Conservation (phyloP, 2,113 vertebrate species). For the Hemiprocne comata region DNA sequence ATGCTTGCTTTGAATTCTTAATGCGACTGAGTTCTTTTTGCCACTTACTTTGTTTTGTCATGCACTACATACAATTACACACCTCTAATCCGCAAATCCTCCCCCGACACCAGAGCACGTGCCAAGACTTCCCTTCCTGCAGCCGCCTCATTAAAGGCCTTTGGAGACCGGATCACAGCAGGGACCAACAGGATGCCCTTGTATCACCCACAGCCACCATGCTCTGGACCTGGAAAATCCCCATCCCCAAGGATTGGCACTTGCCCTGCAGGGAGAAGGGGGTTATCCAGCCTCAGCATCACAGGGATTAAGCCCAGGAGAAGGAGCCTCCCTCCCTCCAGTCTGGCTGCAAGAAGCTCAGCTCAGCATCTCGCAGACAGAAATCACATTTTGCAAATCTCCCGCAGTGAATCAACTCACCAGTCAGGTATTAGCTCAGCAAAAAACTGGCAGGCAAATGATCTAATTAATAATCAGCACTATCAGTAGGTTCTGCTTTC, state of each 20-base stretch:
- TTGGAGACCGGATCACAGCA: background rate
- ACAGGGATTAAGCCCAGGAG: background rate
- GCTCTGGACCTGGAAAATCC: background rate
- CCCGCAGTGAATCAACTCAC: slow-evolving; percentile 50
- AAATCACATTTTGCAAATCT: slow-evolving; percentile 38
- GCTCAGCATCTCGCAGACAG: slow-evolving; percentile 40
- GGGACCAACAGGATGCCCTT: background rate
- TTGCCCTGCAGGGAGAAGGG: no score
- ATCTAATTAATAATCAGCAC: slow-evolving; percentile 67
- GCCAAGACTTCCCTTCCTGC: slow-evolving; percentile 38
- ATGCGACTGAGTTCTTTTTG: slow-evolving; percentile 48
- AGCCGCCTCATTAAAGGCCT: background rate
- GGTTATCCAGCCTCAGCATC: background rate
- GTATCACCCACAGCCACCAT: background rate
- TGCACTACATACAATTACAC: slow-evolving; percentile 67
- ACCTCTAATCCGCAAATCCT: slow-evolving; percentile 70
- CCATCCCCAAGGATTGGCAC: background rate
- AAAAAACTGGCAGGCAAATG: slow-evolving; percentile 62
- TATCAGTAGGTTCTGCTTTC: slow-evolving; percentile 27
- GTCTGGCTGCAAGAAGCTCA: background rate
- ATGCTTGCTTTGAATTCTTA: slow-evolving; percentile 55
- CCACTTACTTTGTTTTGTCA: slow-evolving; percentile 72
- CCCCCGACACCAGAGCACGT: slow-evolving; percentile 43
- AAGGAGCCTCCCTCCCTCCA: background rate
- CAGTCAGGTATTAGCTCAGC: slow-evolving; percentile 60